Conservation (phyloP, 2,113 vertebrate species). For the Callopanchax toddi region DNA sequence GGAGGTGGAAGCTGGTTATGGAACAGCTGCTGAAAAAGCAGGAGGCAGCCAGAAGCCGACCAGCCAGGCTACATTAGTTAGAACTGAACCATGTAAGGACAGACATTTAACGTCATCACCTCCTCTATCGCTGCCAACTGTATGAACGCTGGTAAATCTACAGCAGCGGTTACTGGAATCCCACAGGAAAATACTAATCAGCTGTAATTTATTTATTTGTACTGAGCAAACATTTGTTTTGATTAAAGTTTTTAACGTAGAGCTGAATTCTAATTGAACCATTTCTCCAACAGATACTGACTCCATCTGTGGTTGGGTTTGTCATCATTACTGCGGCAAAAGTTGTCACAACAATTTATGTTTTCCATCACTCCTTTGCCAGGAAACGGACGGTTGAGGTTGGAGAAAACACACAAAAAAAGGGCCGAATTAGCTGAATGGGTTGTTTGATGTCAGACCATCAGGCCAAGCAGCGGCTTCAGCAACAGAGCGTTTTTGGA, state of each 20-base stretch:
- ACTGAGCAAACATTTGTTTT: constrained; percentile 5
- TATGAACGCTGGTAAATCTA: background rate
- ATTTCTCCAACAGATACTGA: constrained; percentile 29
- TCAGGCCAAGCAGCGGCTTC: constrained; percentile 29
- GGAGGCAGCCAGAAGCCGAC: constrained; percentile 68
- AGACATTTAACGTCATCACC: constrained; percentile 9
- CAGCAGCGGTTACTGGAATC: constrained; percentile 1
- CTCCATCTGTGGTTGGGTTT: constrained; percentile 25
- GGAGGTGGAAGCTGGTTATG: constrained; percentile 46
- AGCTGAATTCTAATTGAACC: constrained; percentile 16
- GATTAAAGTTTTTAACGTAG: background rate
- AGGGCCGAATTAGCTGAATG: constrained; percentile 3
- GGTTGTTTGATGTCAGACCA: background rate
- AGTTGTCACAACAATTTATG: constrained; percentile 10
- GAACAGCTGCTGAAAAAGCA: constrained; percentile 58
- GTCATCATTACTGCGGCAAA: constrained; percentile 26
- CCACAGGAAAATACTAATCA: background rate
- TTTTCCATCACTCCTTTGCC: constrained; percentile 31
- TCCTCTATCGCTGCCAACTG: background rate
- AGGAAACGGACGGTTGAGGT: constrained; percentile 33
- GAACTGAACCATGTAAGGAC: constrained; percentile 38
- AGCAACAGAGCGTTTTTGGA: constrained; percentile 8
- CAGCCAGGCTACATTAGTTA: constrained; percentile 56
- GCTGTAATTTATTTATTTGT: background rate
- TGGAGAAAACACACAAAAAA: constrained; percentile 20